These are phyloP conservation scores for Lasioglossum zephyrum DNA, from an alignment of 2,888 invertebrate species.

Conservation along the genomic window DNA sequence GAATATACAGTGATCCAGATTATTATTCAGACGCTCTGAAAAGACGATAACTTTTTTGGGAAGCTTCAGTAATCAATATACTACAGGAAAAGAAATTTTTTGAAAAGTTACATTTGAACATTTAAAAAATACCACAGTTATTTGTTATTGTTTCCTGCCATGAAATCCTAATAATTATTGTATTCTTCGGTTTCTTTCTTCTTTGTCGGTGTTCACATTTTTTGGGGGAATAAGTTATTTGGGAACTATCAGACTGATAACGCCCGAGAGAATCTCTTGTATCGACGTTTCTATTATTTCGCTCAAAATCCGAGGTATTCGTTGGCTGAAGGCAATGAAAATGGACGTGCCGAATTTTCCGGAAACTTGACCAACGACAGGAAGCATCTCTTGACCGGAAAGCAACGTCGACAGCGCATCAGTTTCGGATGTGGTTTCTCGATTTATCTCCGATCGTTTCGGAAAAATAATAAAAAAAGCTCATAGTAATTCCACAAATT, in stretches of 20 bases:
- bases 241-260: slow-evolving; percentile 20
- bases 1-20: no score
- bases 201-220: background rate
- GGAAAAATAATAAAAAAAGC: background rate
- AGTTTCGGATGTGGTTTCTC: slow-evolving; percentile 53
- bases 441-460: slow-evolving; percentile 42
- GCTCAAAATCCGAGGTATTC: slow-evolving; percentile 58
- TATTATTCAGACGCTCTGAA: no score
- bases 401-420: slow-evolving; percentile 48
- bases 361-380: slow-evolving; percentile 51
- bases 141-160: no score
- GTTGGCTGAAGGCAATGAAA: slow-evolving; percentile 50
- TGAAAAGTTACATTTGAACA: no score
- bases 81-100: no score
- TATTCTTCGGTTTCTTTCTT: background rate
- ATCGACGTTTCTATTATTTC: slow-evolving; percentile 67
- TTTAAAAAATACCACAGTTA: no score
- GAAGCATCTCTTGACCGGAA: slow-evolving; percentile 38
- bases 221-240: background rate
- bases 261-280: slow-evolving; percentile 27
- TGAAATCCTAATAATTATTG: background rate
- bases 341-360: slow-evolving; percentile 59
- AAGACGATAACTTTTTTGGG: no score
- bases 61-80: no score
- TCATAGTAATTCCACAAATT: background rate